phyloP scores from a whole-genome alignment of 2,888 invertebrate species.

The Elegia similella region DNA sequence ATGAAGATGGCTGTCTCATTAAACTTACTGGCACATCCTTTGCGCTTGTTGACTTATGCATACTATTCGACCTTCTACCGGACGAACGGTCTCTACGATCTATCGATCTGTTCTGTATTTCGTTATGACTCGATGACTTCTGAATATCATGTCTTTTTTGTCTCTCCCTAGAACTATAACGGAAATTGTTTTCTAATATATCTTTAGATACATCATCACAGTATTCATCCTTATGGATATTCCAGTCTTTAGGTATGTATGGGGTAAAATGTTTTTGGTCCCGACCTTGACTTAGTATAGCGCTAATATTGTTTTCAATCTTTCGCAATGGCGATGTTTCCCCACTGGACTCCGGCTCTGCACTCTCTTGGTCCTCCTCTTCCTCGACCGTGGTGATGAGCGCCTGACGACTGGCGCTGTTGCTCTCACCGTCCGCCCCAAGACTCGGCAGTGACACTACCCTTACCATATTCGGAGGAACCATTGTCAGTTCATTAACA shows the following conservation, averaged over 20 bases:
- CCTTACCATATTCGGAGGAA: slow-evolving; percentile 84
- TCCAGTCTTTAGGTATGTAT: slow-evolving; percentile 81
- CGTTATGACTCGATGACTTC: slow-evolving; percentile 84
- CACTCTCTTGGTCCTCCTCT: slow-evolving; percentile 85
- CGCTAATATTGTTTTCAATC: slow-evolving; percentile 88
- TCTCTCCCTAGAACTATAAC: slow-evolving; percentile 78
- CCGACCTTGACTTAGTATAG: slow-evolving; percentile 83
- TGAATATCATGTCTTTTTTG: slow-evolving; percentile 81
- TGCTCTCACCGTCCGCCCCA: slow-evolving; percentile 76
- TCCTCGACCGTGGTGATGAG: slow-evolving; percentile 87
- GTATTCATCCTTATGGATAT: slow-evolving; percentile 81
- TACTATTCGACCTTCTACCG: slow-evolving; percentile 81
- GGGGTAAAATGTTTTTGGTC: slow-evolving; percentile 79
- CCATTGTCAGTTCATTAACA: slow-evolving; percentile 83
- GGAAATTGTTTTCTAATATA: slow-evolving; percentile 76
- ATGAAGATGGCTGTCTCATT: slow-evolving; percentile 76
- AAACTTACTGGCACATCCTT: slow-evolving; percentile 85
- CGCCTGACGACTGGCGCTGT: slow-evolving; percentile 81
- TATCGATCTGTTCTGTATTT: slow-evolving; percentile 79
- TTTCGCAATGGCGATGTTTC: slow-evolving; percentile 86
- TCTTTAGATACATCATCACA: slow-evolving; percentile 78
- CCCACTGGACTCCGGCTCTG: slow-evolving; percentile 81
- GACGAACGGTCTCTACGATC: slow-evolving; percentile 74
- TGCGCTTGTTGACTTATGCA: slow-evolving; percentile 88
- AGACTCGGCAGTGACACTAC: slow-evolving; percentile 86